Evolutionary conservation across 1,140 invertebrate species (phyloP).

Genomic region (Drosophila busckii): DNA sequence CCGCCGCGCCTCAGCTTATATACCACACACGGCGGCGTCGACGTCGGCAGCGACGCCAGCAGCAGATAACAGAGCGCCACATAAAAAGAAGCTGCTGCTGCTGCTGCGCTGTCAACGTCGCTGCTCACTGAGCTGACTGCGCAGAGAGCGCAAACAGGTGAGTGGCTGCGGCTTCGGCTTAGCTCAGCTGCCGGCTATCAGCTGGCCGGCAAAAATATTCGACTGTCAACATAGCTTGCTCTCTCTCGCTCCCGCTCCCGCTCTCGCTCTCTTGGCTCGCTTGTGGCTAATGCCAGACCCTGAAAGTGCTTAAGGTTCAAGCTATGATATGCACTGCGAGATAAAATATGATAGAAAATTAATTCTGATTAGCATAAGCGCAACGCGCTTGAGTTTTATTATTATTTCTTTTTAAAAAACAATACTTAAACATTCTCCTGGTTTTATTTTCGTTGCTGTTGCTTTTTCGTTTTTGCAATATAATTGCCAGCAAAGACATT

Average conservation of each 20-base stretch:
- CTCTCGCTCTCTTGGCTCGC: too few relatives aligned
- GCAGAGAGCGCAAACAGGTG: conserved; percentile 22
- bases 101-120: conserved; percentile 32
- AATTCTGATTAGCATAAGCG: too few relatives aligned
- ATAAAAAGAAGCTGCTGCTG: conserved; percentile 33
- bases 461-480: background rate
- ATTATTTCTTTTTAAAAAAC: too few relatives aligned
- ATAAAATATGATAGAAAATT: too few relatives aligned
- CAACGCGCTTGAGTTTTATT: too few relatives aligned
- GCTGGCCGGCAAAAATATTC: conserved; percentile 2
- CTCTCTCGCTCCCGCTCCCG: too few relatives aligned
- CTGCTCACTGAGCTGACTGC: too few relatives aligned
- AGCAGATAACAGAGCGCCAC: conserved; percentile 18
- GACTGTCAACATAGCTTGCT: background rate
- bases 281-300: too few relatives aligned
- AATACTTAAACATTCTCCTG: background rate
- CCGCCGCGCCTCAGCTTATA: conserved; percentile 64
- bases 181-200: conserved; percentile 6
- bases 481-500: conserved; percentile 43
- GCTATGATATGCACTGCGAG: too few relatives aligned
- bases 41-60: conserved; percentile 2
- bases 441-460: background rate
- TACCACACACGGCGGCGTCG: conserved; percentile 42
- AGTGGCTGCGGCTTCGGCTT: background rate
- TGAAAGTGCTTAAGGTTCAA: too few relatives aligned